Percentiles rank a stretch among this genome's conserved stretches.
phyloP scores from a whole-genome alignment of 2,888 invertebrate species.

The Oscheius sp. region DNA sequence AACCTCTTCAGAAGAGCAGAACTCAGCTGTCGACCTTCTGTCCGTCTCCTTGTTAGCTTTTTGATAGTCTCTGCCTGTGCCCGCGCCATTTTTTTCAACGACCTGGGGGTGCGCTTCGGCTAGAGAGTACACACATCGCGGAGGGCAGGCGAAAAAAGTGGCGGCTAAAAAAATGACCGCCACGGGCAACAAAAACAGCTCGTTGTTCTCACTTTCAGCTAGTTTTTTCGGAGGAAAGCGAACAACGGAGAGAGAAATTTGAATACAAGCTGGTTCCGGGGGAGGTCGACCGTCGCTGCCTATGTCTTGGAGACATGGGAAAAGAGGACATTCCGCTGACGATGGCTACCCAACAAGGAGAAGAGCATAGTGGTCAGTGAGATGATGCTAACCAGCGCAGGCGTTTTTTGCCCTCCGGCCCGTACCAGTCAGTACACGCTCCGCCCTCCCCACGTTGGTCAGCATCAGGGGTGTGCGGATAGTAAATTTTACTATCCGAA shows the following conservation, averaged over 20 bases:
- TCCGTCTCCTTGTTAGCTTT: not conserved
- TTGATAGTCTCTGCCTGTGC: slow-evolving; percentile 2
- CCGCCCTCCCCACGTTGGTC: slow-evolving; percentile 1
- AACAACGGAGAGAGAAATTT: not conserved
- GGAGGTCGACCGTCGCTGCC: not conserved
- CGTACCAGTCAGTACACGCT: slow-evolving; percentile 17
- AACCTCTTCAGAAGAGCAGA: no score
- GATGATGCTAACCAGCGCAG: not conserved
- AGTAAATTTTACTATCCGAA: no score
- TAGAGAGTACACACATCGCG: slow-evolving; percentile 5
- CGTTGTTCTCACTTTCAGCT: not conserved
- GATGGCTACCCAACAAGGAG: not conserved
- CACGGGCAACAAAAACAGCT: not conserved
- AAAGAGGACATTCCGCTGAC: not conserved
- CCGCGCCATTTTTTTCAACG: slow-evolving; percentile 21
- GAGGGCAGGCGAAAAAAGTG: not conserved
- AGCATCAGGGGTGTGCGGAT: not conserved
- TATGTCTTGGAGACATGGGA: not conserved
- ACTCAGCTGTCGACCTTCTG: not conserved
- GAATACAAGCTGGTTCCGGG: not conserved
- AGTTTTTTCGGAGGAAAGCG: not conserved
- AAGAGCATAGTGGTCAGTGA: not conserved
- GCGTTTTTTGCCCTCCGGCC: slow-evolving; percentile 18
- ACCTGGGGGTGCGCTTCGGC: slow-evolving; percentile 14
- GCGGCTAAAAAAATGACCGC: slow-evolving; percentile 23